These are phyloP conservation scores for Neuroterus valhalla DNA, from an alignment of 1,140 invertebrate species.

Conservation along the genomic window DNA sequence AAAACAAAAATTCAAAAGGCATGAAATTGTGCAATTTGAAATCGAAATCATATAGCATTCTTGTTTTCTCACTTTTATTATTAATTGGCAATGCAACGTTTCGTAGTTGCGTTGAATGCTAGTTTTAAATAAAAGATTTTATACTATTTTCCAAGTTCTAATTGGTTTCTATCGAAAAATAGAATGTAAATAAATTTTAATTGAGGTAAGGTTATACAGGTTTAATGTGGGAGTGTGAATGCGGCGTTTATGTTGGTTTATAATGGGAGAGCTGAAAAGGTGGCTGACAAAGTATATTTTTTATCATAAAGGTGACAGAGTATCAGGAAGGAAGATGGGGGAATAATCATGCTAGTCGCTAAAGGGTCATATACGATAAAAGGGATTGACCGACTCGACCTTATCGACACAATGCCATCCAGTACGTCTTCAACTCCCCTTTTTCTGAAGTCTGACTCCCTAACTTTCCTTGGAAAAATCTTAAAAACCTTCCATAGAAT, in stretches of 20 bases:
- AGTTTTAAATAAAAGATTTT: too few species aligned
- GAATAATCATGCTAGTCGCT: conserved; percentile 18
- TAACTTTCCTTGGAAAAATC: neutral
- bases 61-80: too few species aligned
- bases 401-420: conserved; percentile 47
- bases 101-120: too few species aligned
- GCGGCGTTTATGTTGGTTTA: conserved; percentile 29
- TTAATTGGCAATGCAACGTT: too few species aligned
- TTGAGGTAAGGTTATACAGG: neutral
- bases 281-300: conserved; percentile 30
- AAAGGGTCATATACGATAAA: conserved; percentile 6
- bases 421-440: conserved; percentile 41
- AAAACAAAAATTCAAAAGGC: too few species aligned
- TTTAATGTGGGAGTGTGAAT: neutral
- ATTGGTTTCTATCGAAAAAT: neutral
- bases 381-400: conserved; percentile 35
- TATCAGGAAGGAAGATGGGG: conserved; percentile 2
- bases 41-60: too few species aligned
- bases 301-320: conserved; percentile 22
- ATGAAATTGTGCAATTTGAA: too few species aligned
- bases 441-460: neutral
- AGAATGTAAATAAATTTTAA: neutral
- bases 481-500: neutral
- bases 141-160: too few species aligned
- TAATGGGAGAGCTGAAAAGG: conserved; percentile 23